These are phyloP conservation scores for Guaruba guarouba DNA, from an alignment of 2,113 vertebrate genomes.

Conservation along the genomic window DNA sequence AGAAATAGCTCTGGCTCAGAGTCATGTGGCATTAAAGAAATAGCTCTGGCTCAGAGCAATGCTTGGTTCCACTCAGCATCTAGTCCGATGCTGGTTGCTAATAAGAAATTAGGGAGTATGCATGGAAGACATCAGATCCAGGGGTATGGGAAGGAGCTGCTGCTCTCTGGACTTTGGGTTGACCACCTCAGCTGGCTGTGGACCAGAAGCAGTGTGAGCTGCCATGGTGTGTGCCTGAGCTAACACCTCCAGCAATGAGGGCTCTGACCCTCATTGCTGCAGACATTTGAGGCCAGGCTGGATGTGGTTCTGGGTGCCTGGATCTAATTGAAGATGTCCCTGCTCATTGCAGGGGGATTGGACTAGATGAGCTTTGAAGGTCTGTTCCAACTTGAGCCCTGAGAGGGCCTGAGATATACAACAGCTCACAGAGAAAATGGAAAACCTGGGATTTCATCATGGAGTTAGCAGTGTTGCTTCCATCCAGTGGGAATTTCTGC, in stretches of 20 bases:
- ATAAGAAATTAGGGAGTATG: neutral
- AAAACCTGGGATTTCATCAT: neutral
- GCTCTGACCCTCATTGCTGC: neutral
- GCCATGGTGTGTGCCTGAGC: rapidly evolving
- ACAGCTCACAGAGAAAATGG: neutral
- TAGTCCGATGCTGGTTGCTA: too few species aligned
- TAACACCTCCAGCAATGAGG: neutral
- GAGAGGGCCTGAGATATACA: neutral
- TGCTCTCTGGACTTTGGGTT: neutral
- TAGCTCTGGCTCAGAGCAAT: neutral
- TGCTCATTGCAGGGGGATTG: neutral
- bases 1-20: neutral
- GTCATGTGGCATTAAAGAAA: neutral
- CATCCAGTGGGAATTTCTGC: neutral
- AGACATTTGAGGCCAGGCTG: neutral
- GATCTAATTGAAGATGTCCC: neutral
- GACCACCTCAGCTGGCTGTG: neutral
- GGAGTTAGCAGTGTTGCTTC: rapidly evolving
- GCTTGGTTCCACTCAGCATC: neutral
- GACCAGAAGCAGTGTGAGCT: neutral
- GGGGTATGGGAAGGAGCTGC: neutral
- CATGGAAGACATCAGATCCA: neutral
- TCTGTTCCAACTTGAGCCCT: neutral
- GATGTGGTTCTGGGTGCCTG: neutral
- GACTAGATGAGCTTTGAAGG: neutral